Evolutionary conservation across 2,888 invertebrate species (phyloP).

Genomic region (Cryptocephalus moraei): DNA sequence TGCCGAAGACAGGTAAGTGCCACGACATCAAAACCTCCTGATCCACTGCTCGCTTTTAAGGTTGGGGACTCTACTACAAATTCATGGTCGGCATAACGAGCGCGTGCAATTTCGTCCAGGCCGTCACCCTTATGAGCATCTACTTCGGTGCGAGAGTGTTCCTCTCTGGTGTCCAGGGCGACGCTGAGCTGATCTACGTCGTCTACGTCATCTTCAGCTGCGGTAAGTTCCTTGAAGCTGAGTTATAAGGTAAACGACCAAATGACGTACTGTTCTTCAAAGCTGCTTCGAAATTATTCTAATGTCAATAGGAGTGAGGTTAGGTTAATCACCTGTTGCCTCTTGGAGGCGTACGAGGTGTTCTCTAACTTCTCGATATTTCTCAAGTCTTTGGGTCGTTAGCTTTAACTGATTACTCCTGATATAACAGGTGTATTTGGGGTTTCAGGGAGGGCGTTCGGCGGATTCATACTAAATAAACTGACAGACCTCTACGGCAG

Average conservation of each 20-base stretch:
- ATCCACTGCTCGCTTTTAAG: slow-evolving; percentile 19
- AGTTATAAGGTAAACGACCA: too few relatives aligned
- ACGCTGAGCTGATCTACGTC: slow-evolving; percentile 6
- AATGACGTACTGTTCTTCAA: neutral
- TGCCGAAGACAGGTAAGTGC: slow-evolving; percentile 24
- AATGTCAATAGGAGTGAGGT: too few relatives aligned
- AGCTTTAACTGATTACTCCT: too few relatives aligned
- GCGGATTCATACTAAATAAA: slow-evolving; percentile 30
- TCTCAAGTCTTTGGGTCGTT: too few relatives aligned
- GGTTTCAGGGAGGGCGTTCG: slow-evolving; percentile 28
- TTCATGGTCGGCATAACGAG: slow-evolving; percentile 27
- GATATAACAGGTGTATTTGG: too few relatives aligned
- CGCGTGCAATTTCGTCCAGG: slow-evolving; percentile 21
- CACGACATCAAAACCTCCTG: neutral
- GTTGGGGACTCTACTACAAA: slow-evolving; percentile 33
- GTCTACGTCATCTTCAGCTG: slow-evolving; percentile 18
- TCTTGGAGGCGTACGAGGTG: too few relatives aligned
- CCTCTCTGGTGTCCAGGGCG: too few relatives aligned
- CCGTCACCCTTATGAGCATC: slow-evolving; percentile 22
- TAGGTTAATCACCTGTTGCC: too few relatives aligned
- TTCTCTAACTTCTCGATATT: too few relatives aligned
- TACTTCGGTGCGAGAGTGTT: slow-evolving; percentile 14
- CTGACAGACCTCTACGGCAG: slow-evolving; percentile 36
- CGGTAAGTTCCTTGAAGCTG: too few relatives aligned
- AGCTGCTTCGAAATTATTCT: slow-evolving; percentile 10